A percentile compares a stretch with the other conserved stretches of the same genome.
These are phyloP conservation scores for Aulostomus chinensis DNA, from an alignment of 2,797 vertebrate species.

Conservation along the genomic window DNA sequence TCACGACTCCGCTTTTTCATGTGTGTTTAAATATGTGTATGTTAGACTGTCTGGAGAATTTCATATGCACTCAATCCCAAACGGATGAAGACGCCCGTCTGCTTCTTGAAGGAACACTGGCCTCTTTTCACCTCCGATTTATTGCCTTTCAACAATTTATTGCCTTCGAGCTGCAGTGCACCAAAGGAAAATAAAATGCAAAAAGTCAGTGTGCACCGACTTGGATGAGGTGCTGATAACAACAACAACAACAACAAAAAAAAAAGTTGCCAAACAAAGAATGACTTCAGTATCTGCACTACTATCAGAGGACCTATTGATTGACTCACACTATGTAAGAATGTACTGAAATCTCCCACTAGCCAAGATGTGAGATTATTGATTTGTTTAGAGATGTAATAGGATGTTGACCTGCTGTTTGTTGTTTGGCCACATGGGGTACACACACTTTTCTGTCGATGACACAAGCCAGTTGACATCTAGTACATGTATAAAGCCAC, in stretches of 20 bases:
- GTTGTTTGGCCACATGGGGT: not conserved
- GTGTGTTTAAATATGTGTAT: slow-evolving; percentile 26
- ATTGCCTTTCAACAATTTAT: slow-evolving; percentile 27
- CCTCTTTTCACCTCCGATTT: slow-evolving; percentile 43
- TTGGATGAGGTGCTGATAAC: not conserved
- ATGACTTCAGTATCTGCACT: not conserved
- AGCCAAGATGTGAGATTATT: slow-evolving; percentile 21
- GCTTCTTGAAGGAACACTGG: slow-evolving; percentile 35
- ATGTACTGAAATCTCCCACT: slow-evolving; percentile 1
- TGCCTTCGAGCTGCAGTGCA: slow-evolving; percentile 38
- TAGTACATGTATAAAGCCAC: too few relatives aligned
- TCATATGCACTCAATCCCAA: slow-evolving; percentile 14
- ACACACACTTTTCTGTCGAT: not conserved
- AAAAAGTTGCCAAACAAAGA: not conserved
- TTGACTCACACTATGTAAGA: slow-evolving; percentile 4
- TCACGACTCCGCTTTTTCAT: slow-evolving; percentile 10
- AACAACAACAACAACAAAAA: too few relatives aligned
- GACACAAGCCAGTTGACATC: too few relatives aligned
- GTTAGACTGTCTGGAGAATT: slow-evolving; percentile 32
- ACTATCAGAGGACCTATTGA: not conserved
- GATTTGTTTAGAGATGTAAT: slow-evolving; percentile 15
- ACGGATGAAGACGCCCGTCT: too few relatives aligned
- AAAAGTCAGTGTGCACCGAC: slow-evolving; percentile 9
- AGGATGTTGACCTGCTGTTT: not conserved
- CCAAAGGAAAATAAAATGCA: slow-evolving; percentile 25